Evolutionary conservation across 1,140 invertebrate species (phyloP).

Genomic region (Oedothorax gibbosus): DNA sequence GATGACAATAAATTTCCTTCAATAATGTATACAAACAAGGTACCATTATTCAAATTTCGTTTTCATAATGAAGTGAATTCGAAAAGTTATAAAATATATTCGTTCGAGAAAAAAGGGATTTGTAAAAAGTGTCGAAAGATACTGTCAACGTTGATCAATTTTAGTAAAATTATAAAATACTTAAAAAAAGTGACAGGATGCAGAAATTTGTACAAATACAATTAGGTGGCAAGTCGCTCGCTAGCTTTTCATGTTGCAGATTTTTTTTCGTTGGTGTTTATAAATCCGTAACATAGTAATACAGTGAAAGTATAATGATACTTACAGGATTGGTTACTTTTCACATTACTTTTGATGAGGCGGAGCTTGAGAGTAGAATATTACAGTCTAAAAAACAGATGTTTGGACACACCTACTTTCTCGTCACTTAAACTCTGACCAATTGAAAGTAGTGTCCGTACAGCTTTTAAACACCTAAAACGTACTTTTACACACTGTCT

Average conservation of each 20-base stretch:
- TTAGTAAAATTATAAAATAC: neutral
- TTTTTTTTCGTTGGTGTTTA: neutral
- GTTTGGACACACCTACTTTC: neutral
- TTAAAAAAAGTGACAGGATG: slow-evolving; percentile 11
- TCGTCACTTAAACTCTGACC: too few relatives aligned
- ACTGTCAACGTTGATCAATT: slow-evolving; percentile 4
- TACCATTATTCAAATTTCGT: slow-evolving; percentile 53
- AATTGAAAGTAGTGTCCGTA: too few relatives aligned
- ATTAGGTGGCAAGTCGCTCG: slow-evolving; percentile 46
- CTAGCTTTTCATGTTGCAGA: slow-evolving; percentile 19
- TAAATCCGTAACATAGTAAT: neutral
- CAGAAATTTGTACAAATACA: slow-evolving; percentile 13
- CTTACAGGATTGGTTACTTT: neutral
- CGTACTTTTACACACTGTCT: too few relatives aligned
- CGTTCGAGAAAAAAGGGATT: slow-evolving; percentile 15
- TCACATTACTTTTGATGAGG: neutral
- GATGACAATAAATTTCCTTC: neutral
- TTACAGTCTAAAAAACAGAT: neutral
- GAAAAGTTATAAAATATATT: slow-evolving; percentile 19
- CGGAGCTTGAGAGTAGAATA: neutral
- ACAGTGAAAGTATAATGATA: neutral
- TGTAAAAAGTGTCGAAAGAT: slow-evolving; percentile 18
- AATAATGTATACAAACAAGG: slow-evolving; percentile 12
- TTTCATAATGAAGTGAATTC: slow-evolving; percentile 42
- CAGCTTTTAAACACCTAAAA: too few relatives aligned